These are phyloP conservation scores for Mactra quadrangularis DNA, from an alignment of 1,140 invertebrate species.

Conservation along the genomic window DNA sequence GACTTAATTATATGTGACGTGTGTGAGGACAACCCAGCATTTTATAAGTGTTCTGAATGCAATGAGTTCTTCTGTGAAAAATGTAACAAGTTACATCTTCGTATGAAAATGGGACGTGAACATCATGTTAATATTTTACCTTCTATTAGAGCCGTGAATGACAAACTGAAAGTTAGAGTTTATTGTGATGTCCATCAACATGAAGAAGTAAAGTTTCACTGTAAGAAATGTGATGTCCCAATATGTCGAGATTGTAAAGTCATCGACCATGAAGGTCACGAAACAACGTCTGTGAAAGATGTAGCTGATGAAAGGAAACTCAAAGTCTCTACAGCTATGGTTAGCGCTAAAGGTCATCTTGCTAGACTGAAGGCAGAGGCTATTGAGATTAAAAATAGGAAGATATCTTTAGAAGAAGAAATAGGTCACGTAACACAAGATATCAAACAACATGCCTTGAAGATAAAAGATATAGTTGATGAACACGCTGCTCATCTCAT, in stretches of 20 bases:
- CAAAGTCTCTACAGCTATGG: slow-evolving; percentile 20
- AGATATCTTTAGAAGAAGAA: slow-evolving; percentile 33
- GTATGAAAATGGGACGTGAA: slow-evolving; percentile 55
- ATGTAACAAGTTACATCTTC: slow-evolving; percentile 54
- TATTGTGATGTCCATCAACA: slow-evolving; percentile 51
- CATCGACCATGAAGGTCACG: slow-evolving; percentile 43
- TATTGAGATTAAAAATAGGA: slow-evolving; percentile 52
- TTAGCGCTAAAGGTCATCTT: slow-evolving; percentile 48
- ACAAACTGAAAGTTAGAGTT: slow-evolving; percentile 41
- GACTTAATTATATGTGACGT: slow-evolving; percentile 55
- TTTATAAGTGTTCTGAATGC: slow-evolving; percentile 60
- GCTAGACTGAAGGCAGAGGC: slow-evolving; percentile 50
- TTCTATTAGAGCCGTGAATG: slow-evolving; percentile 43
- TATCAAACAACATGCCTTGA: slow-evolving; percentile 34
- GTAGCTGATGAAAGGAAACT: slow-evolving; percentile 41
- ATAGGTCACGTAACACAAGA: slow-evolving; percentile 37
- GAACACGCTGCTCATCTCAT: slow-evolving; percentile 41
- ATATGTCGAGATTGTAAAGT: slow-evolving; percentile 60
- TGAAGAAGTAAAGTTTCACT: slow-evolving; percentile 55
- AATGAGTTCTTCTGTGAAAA: slow-evolving; percentile 58
- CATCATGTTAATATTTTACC: slow-evolving; percentile 52
- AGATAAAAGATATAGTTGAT: slow-evolving; percentile 54
- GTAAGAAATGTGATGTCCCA: slow-evolving; percentile 46
- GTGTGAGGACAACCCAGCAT: slow-evolving; percentile 52
- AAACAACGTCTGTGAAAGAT: slow-evolving; percentile 41